Evolutionary conservation across 2,888 invertebrate species (phyloP).

Genomic region (Sarcophaga subvicina): DNA sequence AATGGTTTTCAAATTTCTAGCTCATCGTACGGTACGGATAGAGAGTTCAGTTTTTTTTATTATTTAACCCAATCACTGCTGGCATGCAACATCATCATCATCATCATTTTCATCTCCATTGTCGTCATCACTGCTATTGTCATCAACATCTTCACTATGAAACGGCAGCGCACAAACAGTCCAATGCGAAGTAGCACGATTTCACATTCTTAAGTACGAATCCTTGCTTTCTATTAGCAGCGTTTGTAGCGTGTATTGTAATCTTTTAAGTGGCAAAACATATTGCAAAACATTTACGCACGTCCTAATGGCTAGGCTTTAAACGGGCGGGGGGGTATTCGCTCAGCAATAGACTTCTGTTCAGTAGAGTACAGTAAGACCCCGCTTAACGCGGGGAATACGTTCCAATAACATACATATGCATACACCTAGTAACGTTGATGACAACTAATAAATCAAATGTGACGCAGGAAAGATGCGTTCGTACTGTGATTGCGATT

Average conservation of each 20-base stretch:
- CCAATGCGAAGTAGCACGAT: conserved; percentile 19
- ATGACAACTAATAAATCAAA: too few species aligned
- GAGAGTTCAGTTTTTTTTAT: conserved; percentile 6
- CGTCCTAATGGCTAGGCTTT: neutral
- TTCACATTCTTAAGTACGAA: conserved; percentile 9
- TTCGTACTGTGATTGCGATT: too few species aligned
- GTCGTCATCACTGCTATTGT: neutral
- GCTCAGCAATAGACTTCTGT: too few species aligned
- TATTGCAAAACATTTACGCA: conserved; percentile 16
- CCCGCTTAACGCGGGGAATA: too few species aligned
- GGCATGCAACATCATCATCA: neutral
- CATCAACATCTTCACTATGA: conserved; percentile 26
- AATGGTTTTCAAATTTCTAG: conserved; percentile 56
- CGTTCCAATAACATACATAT: too few species aligned
- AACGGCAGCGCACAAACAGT: conserved; percentile 17
- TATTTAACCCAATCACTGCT: conserved; percentile 53
- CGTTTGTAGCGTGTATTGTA: neutral
- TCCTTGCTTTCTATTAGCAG: neutral
- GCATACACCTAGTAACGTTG: too few species aligned
- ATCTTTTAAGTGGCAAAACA: neutral
- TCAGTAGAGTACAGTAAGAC: too few species aligned
- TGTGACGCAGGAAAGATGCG: too few species aligned
- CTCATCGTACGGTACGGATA: neutral
- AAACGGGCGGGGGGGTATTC: too few species aligned
- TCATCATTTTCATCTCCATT: conserved; percentile 15